Base-by-base conservation (phyloP, 2,797 vertebrate species). In the Myoxocephalus aenaeus region DNA sequence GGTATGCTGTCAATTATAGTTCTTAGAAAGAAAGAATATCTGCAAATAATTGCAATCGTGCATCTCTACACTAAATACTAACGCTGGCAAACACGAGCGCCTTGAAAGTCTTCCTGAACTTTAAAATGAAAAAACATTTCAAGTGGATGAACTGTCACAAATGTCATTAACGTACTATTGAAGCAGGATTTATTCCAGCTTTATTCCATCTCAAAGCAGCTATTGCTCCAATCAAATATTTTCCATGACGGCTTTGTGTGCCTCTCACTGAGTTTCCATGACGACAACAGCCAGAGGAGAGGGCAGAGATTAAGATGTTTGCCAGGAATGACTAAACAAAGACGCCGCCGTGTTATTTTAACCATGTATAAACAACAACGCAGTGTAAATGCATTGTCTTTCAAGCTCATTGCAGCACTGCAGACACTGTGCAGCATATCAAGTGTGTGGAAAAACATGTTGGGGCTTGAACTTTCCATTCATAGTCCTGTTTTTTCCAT, bases 321-420 rank as follows among this genome's bases (percentile, higher is more conserved):
- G 77, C 82, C 67, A 82, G 46, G 70, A 80, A 87, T 25, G 44
- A 66, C 76, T 90, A 86, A 89, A 90, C 84, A 78, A 75, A 90
- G 82, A 77, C 65, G 53, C 32, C 38, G 12, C 38, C 38, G 15
- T 74, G 75, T 79, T 79, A 81, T 81, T 82, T 79, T 72, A 85
- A 67, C 66, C 14, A 42, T 48, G 50, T 86, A 34, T 64, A 84
- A 90, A 82, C 82, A 87, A 65, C 29, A 59, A 22, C 48, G 53
- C 63, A 32, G 51, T 70, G 65, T 58, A 58, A 70, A 56, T 56
- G 36, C 25, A 50, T 27, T 7, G 38, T 32, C 53, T 64, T 65
- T 56, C 42, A n/a, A 32, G 11, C 32, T 66, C 61, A 27, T 3
- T n/a, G 40, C 22, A 57, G 51, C 1, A 46, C 8, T 17, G 14